Evolutionary conservation across 2,797 vertebrate genomes (phyloP), one percentile per base, ranked within the genome.

Genomic region (Parauchenoglanis punctatus): DNA sequence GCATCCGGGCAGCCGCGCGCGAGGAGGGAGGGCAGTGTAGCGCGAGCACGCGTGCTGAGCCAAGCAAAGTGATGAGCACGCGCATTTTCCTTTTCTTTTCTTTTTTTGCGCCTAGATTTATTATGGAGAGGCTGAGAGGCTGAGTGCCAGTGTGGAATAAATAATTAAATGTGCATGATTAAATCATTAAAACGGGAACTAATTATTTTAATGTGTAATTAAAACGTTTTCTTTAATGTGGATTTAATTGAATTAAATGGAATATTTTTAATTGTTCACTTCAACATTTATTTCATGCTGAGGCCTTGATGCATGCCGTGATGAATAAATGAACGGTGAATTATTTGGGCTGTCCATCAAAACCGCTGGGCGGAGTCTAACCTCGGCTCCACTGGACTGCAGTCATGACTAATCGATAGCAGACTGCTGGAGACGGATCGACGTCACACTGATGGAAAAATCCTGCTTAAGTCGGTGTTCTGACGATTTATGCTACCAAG

Each of bases 11-110:
- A 76, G 63, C 75, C 73, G 73, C 63, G 65, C 84, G 44, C 83
- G 46, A 73, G 78, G 46, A 70, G 68, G 87, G 83, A 88, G 73
- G 87, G 87, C 44, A 85, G 85, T 44, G 78, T 0, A 40, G 65
- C 58, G 20, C 83, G 81, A 12, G 85, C 68, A n/a, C 88, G 87
- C 90, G 88, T 87, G 35, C 61, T 72, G 61, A 81, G 78, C 78
- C 31, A 17, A 25, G 58, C 86, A 83, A 81, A 70, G 28, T 54
- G 54, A 85, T 81, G 85, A 78, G 87, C 35, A 73, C 89, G 85
- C 83, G 85, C 85, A 81, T 73, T 87, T 52, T 31, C 58, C 6
- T 6, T 35, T 78, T 56, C 10, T 54, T 77, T 28, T 54, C 20
- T 78, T 31, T 20, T n/a, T 25, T 56, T 49, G 73, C 49, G 46